Evolutionary conservation across 2,113 vertebrate species (phyloP).

Genomic region (Edolisoma coerulescens): DNA sequence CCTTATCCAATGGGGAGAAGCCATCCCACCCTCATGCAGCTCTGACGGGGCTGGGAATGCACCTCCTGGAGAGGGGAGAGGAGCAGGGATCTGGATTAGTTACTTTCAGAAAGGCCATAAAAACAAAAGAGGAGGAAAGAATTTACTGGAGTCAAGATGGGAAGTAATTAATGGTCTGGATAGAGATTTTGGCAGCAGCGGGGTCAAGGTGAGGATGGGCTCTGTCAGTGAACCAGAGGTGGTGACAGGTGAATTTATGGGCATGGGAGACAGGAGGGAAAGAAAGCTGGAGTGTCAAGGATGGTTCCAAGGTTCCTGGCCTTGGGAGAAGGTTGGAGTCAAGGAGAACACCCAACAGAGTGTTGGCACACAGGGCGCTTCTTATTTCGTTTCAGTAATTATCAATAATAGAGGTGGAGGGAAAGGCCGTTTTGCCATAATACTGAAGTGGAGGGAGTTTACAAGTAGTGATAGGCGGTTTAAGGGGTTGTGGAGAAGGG

Average conservation of each 20-base stretch:
- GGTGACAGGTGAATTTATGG: not conserved
- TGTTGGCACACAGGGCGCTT: rapidly evolving
- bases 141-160: not conserved
- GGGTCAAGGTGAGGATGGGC: slow-evolving; percentile 32
- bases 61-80: not conserved
- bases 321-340: not conserved
- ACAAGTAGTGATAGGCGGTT: not conserved
- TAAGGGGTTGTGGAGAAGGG: not conserved
- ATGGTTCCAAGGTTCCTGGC: not conserved
- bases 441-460: not conserved
- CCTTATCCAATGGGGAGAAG: not conserved
- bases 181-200: not conserved
- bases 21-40: rapidly evolving
- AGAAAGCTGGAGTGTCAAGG: not conserved
- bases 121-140: not conserved
- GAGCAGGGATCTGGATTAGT: not conserved
- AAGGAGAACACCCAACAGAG: not conserved
- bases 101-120: not conserved
- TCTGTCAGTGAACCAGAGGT: not conserved
- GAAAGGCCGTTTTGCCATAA: not conserved
- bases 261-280: not conserved
- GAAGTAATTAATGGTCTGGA: slow-evolving; percentile 2
- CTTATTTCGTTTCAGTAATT: not conserved
- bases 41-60: rapidly evolving
- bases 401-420: not conserved